phyloP scores from a whole-genome alignment of 2,888 invertebrate genomes.

The Linnaemya vulpina region DNA sequence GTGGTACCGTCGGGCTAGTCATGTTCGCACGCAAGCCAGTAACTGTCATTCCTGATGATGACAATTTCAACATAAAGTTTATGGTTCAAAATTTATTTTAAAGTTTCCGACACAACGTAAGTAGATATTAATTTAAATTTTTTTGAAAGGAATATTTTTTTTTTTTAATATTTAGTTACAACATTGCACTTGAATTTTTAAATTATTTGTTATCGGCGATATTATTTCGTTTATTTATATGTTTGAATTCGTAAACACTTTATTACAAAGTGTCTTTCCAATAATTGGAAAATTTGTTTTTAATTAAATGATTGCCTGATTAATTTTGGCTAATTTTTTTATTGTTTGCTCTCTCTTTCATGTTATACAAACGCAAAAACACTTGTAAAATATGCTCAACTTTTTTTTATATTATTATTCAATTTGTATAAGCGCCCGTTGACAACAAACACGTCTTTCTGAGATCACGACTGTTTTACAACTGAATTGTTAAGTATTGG shows the following conservation, averaged over 20 bases:
- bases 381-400: constrained; percentile 61
- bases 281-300: constrained; percentile 75
- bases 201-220: constrained; percentile 11
- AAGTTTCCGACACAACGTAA: background rate
- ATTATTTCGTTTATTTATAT: constrained; percentile 13
- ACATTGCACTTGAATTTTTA: constrained; percentile 73
- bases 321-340: constrained; percentile 75
- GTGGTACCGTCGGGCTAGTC: constrained; percentile 85
- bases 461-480: constrained; percentile 83
- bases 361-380: constrained; percentile 57
- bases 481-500: constrained; percentile 78
- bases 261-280: constrained; percentile 53
- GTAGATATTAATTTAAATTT: constrained; percentile 32
- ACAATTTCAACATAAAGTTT: constrained; percentile 82
- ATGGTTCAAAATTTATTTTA: constrained; percentile 30
- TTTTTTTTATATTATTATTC: constrained; percentile 35
- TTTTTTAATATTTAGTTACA: constrained; percentile 60
- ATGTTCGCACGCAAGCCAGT: constrained; percentile 86
- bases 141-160: background rate
- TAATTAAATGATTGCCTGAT: constrained; percentile 77
- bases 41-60: constrained; percentile 84
- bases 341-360: constrained; percentile 74
- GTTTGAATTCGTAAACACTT: constrained; percentile 36
- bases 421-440: constrained; percentile 70
- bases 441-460: constrained; percentile 81